Evolutionary conservation across 2,888 invertebrate genomes (phyloP), one percentile per base, ranked within the genome.

Genomic region (Ischnus inquisitorius): DNA sequence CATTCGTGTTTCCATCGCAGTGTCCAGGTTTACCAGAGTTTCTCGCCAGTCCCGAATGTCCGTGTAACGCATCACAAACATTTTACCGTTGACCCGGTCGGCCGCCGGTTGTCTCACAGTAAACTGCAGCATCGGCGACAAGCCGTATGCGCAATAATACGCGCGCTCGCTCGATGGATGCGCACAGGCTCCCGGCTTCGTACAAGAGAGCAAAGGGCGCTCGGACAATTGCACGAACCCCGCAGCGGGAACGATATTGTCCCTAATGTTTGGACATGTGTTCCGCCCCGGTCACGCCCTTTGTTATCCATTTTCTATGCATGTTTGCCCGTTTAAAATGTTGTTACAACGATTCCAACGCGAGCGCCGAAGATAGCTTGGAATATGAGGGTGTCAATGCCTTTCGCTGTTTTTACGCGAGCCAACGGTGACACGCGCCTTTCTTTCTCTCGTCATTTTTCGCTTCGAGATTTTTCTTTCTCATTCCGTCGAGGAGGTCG

Each of bases 271-370:
- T 93, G 93, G 93, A 93, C 93, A 93, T 93, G 93, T 93, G 93
- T 93, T 93, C 92, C 93, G 92, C 92, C 92, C 90, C 90, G 90
- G 93, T 92, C 92, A 93, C 93, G 92, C 93, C 93, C 91, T 92
- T 93, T 93, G 93, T 93, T 91, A 91, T 83, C 91, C 88, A 90
- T 91, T 92, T 92, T 93, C 92, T 90, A 91, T 92, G 91, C 91
- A 89, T 90, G 90, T 92, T 92, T 90, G 91, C 88, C 89, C 90
- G 90, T 90, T 92, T 91, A 89, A 92, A 92, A 91, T 92, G 92
- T 93, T 93, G 89, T 92, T 92, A 91, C 89, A 92, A 85, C 88
- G 86, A 83, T 86, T 85, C 79, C 82, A 71, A 84, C 62, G 67
- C 79, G 65, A 43, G 39, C 71, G 74, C 34, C 4, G 65, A n/a